Base-by-base conservation (phyloP, 2,888 invertebrate species). In the Cordilura impudica region DNA sequence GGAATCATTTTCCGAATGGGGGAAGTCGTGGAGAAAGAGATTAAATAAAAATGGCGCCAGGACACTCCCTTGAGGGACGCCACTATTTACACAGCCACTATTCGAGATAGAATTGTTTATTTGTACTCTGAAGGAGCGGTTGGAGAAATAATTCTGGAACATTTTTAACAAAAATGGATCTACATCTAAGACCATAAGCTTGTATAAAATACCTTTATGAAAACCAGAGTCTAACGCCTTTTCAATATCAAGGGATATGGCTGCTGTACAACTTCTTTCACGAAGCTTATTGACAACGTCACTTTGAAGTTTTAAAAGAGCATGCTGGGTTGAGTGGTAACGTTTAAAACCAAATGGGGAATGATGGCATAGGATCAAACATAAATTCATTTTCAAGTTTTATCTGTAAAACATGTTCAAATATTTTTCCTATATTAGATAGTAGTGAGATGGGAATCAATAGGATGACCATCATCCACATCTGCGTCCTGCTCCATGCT, bases 51-150 rank as follows among this genome's bases (percentile, higher is more conserved):
- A 18, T 29, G 31, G 31, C 1, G 51, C 51, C 21, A 61, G 18
- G 3, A 63, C 63, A 12, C 63, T 63, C 6, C 49, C 63, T 14
- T 63, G 63, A 8, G 49, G 63, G 1, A 63, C 49, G 3, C 63
- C 63, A 6, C 63, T 49, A 3, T 63, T 49, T 1, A 63, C 49
- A 2, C 2, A 1, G 2, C 63, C 63, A 49, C 18, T 1, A 8
- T 12, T 4, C 12, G 49, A 63, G 7, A 8, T 1, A 1, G 19
- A 1, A 0, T 16, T 4, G 10, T 43, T 19, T 8, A 66, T 39
- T 23, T 53, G 65, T 6, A 66, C 18, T 4, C 18, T 7, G 12
- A 66, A 66, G 14, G 4, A 4, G 1, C 65, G 51, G 16, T 51
- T n/a, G 7, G n/a, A 12, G 4, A 65, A 39, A 12, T 47, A 66